These are phyloP conservation scores for Branchinecta lynchi DNA, from an alignment of 1,140 invertebrate species.

Conservation along the genomic window DNA sequence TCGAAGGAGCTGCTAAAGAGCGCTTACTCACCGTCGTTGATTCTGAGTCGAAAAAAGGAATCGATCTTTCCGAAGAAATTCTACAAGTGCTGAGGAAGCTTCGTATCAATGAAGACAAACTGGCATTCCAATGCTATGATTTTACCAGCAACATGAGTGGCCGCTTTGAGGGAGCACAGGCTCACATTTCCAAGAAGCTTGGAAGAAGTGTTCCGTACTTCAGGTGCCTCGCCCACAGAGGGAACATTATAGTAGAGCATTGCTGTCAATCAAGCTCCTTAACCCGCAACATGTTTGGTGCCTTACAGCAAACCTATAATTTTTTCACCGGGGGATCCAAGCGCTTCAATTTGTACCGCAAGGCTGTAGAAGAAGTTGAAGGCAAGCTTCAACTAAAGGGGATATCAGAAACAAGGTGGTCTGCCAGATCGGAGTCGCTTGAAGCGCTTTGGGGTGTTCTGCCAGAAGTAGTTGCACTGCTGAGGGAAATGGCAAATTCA, in stretches of 20 bases:
- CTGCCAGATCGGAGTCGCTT: neutral
- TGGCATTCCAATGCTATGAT: conserved; percentile 12
- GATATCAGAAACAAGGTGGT: neutral
- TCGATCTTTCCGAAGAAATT: neutral
- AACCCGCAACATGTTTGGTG: conserved; percentile 6
- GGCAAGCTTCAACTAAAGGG: conserved; percentile 10
- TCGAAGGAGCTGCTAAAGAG: neutral
- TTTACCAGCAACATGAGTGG: conserved; percentile 11
- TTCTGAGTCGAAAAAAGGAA: conserved; percentile 11
- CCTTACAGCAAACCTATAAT: conserved; percentile 5
- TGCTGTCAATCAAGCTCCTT: neutral
- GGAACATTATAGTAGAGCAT: conserved; percentile 7
- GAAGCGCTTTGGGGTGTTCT: neutral
- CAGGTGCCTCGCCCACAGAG: conserved; percentile 5
- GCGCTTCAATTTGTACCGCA: conserved; percentile 1
- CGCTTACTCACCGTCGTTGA: conserved; percentile 4
- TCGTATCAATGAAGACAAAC: conserved; percentile 4
- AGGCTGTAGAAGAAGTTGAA: conserved; percentile 2
- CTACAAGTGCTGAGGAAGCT: neutral
- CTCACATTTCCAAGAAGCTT: neutral
- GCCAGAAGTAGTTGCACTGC: conserved; percentile 9
- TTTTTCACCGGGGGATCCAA: conserved; percentile 10
- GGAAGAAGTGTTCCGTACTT: conserved; percentile 7
- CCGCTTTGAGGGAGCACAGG: neutral
- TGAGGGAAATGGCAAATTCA: neutral